These are phyloP conservation scores for Sigmodon hispidus DNA, from an alignment of 2,113 vertebrate genomes.

Conservation along the genomic window DNA sequence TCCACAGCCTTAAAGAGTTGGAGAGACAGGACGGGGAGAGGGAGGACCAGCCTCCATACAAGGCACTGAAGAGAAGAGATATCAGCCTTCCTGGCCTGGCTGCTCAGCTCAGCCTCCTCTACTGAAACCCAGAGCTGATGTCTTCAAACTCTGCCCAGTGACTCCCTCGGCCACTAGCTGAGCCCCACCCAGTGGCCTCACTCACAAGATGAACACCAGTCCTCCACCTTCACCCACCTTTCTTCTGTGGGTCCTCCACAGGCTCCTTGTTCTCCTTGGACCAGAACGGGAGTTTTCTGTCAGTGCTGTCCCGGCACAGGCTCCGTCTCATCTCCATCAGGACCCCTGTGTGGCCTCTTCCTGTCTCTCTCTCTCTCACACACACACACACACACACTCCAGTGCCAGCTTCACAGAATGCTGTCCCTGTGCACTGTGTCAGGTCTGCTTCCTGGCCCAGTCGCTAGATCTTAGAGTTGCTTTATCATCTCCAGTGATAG, in stretches of 20 bases:
- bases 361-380: neutral
- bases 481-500: neutral
- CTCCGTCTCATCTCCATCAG: rapidly evolving
- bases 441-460: rapidly evolving
- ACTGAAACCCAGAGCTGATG: neutral
- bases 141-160: neutral
- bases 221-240: rapidly evolving
- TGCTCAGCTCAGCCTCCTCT: neutral
- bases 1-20: neutral
- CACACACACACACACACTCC: neutral
- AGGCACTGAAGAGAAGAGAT: rapidly evolving
- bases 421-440: neutral
- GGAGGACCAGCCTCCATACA: rapidly evolving
- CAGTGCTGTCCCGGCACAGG: neutral
- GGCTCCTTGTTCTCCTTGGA: neutral
- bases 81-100: rapidly evolving
- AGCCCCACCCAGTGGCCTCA: no score
- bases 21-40: no score
- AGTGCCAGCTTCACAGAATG: neutral
- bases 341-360: neutral
- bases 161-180: neutral
- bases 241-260: rapidly evolving
- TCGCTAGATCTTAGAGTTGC: neutral
- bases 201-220: rapidly evolving
- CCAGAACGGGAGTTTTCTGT: neutral